phyloP scores from a whole-genome alignment of 53 echinoderm and acorn worm species.

The Henricia sp. region DNA sequence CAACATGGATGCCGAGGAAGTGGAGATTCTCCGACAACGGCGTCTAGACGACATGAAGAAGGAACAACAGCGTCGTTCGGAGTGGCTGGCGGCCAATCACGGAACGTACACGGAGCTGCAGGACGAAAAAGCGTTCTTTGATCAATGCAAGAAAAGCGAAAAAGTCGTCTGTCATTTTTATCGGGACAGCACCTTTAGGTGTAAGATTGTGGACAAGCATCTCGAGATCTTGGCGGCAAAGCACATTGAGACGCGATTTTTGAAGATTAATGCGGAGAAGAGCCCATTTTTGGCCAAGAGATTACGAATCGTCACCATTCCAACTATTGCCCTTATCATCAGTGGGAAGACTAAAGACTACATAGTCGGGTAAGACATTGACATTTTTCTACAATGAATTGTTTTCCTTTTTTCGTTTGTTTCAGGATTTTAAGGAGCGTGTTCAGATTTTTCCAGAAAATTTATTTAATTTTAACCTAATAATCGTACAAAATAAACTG shows the following conservation, averaged over 20 bases:
- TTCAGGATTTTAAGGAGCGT: background rate
- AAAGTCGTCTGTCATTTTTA: slow-evolving; percentile 94
- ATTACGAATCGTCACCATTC: slow-evolving; percentile 79
- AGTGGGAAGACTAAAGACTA: slow-evolving; percentile 95
- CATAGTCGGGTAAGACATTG: slow-evolving; percentile 86
- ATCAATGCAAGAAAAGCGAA: slow-evolving; percentile 94
- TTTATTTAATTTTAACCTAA: no score
- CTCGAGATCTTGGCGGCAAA: slow-evolving; percentile 74
- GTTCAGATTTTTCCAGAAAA: no score
- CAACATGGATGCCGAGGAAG: slow-evolving; percentile 85
- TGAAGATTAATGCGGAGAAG: slow-evolving; percentile 97
- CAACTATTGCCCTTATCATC: slow-evolving; percentile 89
- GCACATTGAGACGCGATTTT: slow-evolving; percentile 93
- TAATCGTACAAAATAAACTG: no score
- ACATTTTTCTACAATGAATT: background rate
- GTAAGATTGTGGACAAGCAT: slow-evolving; percentile 95
- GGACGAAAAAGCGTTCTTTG: slow-evolving; percentile 95
- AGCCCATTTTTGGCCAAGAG: slow-evolving; percentile 91
- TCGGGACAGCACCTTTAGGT: slow-evolving; percentile 88
- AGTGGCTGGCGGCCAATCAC: slow-evolving; percentile 82
- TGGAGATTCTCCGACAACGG: slow-evolving; percentile 78
- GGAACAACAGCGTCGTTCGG: slow-evolving; percentile 70
- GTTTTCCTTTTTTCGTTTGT: background rate
- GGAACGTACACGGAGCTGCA: slow-evolving; percentile 92
- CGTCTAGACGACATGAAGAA: slow-evolving; percentile 86